These are phyloP conservation scores for Bugulina stolonifera DNA, from an alignment of 2,888 invertebrate genomes.

Conservation along the genomic window DNA sequence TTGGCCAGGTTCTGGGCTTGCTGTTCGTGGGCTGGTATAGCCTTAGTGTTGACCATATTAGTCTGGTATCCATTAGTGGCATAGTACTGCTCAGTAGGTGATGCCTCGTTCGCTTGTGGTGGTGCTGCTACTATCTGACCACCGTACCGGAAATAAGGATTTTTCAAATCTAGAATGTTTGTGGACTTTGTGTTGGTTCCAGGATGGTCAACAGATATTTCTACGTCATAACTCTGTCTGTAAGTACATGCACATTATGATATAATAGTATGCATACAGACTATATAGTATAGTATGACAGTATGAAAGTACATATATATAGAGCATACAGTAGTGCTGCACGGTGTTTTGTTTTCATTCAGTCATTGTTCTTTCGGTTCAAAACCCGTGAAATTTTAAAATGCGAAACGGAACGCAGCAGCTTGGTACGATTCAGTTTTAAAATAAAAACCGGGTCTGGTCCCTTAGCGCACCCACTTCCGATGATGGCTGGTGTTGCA, in stretches of 20 bases:
- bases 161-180: conserved; percentile 92
- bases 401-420: no score
- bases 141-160: conserved; percentile 82
- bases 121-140: conserved; percentile 70
- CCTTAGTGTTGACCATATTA: conserved; percentile 14
- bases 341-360: not conserved
- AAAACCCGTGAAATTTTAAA: no score
- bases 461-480: no score
- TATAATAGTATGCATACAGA: not conserved
- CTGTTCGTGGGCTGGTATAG: not conserved
- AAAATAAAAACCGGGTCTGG: no score
- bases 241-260: conserved; percentile 28
- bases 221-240: conserved; percentile 96
- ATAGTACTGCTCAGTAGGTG: conserved; percentile 72
- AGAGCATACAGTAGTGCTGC: no score
- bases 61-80: conserved; percentile 29
- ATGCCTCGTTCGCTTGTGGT: conserved; percentile 80
- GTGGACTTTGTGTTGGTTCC: conserved; percentile 75
- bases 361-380: no score
- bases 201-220: conserved; percentile 84
- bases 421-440: no score
- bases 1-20: not conserved
- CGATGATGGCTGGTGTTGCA: no score
- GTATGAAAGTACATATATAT: no score
- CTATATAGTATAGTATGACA: no score